phyloP scores from a whole-genome alignment of 2,888 invertebrate genomes.

The Peribatodes rhomboidaria region DNA sequence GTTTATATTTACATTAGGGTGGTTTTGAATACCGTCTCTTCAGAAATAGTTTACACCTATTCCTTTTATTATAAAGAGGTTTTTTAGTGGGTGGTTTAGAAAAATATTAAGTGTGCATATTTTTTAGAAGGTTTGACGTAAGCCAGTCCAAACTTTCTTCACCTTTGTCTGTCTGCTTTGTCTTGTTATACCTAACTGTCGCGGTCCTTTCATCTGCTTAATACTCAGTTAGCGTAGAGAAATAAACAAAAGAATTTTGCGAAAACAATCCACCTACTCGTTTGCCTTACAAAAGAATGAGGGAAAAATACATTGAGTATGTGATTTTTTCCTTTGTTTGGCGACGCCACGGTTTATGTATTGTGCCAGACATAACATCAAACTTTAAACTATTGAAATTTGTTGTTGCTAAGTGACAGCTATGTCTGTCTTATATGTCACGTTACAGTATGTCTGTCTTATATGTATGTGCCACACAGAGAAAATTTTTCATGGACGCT shows the following conservation, averaged over 20 bases:
- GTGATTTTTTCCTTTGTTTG: background rate
- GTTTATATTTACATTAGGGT: no score
- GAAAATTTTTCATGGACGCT: no score
- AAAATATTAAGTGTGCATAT: no score
- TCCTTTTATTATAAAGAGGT: no score
- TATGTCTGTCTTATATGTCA: no score
- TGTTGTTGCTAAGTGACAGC: background rate
- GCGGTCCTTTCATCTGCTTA: slow-evolving; percentile 22
- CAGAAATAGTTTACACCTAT: no score
- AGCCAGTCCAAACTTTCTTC: background rate
- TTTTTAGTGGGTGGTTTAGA: no score
- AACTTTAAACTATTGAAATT: background rate
- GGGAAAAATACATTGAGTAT: background rate
- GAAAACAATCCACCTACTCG: slow-evolving; percentile 18
- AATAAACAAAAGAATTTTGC: slow-evolving; percentile 24
- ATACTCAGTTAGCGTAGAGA: slow-evolving; percentile 10
- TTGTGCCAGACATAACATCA: background rate
- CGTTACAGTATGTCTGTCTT: no score
- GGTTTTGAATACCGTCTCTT: no score
- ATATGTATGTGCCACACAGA: no score
- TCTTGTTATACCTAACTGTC: slow-evolving; percentile 22
- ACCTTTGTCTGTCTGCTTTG: background rate
- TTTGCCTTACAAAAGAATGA: background rate
- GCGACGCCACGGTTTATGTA: background rate
- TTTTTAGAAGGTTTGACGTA: background rate